phyloP scores from a whole-genome alignment of 2,113 vertebrate genomes.

The Hoplias malabaricus region DNA sequence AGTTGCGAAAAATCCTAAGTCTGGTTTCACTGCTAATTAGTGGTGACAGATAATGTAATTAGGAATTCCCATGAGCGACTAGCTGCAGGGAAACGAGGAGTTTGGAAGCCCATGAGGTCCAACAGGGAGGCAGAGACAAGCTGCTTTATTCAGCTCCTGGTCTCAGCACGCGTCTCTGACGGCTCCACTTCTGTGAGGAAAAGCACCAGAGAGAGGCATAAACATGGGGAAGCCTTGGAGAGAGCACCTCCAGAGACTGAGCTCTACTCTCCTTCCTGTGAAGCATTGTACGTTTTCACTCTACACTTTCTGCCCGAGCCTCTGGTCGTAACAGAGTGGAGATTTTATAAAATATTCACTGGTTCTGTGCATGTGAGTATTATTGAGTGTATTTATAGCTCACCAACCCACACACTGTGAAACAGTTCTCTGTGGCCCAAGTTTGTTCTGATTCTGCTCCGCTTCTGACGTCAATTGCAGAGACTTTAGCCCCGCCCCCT shows the following conservation, averaged over 20 bases:
- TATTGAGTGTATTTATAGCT: too few species aligned
- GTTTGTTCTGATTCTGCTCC: too few species aligned
- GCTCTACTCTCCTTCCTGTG: constrained; percentile 1
- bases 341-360: too few species aligned
- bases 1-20: not conserved
- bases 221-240: not conserved
- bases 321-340: too few species aligned
- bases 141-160: not conserved
- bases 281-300: constrained; percentile 25
- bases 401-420: too few species aligned
- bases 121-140: not conserved
- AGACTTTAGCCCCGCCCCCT: too few species aligned
- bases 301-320: not conserved
- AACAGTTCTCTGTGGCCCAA: too few species aligned
- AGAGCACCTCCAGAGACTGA: not conserved
- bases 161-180: constrained; percentile 6
- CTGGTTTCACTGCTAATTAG: constrained; percentile 13
- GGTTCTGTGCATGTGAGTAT: too few species aligned
- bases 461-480: too few species aligned
- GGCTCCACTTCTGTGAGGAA: not conserved
- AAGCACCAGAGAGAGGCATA: not conserved
- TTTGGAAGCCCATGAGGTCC: constrained; percentile 1
- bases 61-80: not conserved
- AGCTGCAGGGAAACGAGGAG: not conserved
- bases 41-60: constrained; percentile 20